A percentile compares a stretch with the other conserved stretches of the same genome.
These are phyloP conservation scores for Habropoda laboriosa DNA, from an alignment of 1,140 invertebrate genomes.

Conservation along the genomic window DNA sequence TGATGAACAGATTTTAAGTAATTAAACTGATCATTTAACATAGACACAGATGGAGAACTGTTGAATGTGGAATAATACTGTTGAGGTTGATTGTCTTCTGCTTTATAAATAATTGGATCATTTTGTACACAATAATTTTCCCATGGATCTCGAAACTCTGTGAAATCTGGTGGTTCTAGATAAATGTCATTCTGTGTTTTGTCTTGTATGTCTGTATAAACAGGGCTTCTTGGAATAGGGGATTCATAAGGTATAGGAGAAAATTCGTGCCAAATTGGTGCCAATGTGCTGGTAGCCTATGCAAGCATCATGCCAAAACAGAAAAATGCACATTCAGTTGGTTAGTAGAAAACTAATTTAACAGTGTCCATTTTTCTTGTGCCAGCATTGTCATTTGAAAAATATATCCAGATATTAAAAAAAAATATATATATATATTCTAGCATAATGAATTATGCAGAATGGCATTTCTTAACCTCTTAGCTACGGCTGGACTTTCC, in stretches of 20 bases:
- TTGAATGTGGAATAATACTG: conserved; percentile 36
- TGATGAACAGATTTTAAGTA: background rate
- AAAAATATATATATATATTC: background rate
- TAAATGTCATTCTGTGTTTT: conserved; percentile 44
- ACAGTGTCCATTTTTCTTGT: conserved; percentile 71
- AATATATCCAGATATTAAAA: too few species aligned
- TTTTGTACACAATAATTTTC: conserved; percentile 75
- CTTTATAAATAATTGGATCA: conserved; percentile 42
- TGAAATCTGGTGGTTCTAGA: conserved; percentile 69
- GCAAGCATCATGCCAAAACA: conserved; percentile 79
- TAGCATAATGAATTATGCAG: background rate
- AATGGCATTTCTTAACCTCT: background rate
- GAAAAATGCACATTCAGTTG: conserved; percentile 75
- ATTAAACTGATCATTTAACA: conserved; percentile 18
- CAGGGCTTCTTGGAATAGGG: conserved; percentile 35
- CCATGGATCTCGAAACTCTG: conserved; percentile 84
- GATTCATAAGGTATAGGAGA: conserved; percentile 50
- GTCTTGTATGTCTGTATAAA: conserved; percentile 42
- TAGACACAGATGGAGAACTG: conserved; percentile 1
- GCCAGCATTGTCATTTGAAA: background rate
- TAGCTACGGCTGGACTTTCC: too few species aligned
- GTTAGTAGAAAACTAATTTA: conserved; percentile 73
- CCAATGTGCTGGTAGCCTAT: conserved; percentile 79
- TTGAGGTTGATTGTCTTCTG: conserved; percentile 22
- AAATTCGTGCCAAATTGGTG: conserved; percentile 79